Evolutionary conservation across 2,888 invertebrate genomes (phyloP).

Genomic region (Orthosia gothica): DNA sequence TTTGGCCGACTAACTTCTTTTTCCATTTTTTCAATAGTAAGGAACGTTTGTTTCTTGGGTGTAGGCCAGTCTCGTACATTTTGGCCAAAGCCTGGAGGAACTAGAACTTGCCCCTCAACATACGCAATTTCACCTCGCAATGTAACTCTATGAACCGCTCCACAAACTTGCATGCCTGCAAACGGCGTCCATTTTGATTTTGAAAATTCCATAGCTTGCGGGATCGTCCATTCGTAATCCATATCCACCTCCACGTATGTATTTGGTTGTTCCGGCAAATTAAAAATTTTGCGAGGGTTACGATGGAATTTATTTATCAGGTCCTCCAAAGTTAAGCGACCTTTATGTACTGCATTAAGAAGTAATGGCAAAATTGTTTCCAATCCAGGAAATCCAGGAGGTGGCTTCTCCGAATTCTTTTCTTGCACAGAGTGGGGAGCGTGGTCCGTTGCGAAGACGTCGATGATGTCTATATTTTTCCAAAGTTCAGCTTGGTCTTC

Average conservation of each 20-base stretch:
- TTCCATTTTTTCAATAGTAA: conserved; percentile 82
- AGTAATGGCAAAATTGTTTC: conserved; percentile 99
- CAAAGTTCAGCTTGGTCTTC: conserved; percentile 99
- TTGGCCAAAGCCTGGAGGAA: conserved; percentile 97
- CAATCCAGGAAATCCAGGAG: conserved; percentile 99
- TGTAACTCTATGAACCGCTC: conserved; percentile 98
- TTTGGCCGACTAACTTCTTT: conserved; percentile 90
- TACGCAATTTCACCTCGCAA: conserved; percentile 98
- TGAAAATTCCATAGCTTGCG: conserved; percentile 95
- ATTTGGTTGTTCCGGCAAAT: conserved; percentile 98
- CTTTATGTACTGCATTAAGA: conserved; percentile 98
- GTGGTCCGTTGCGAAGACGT: conserved; percentile 99
- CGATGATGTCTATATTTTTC: conserved; percentile 99
- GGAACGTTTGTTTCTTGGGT: conserved; percentile 85
- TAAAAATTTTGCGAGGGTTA: conserved; percentile 98
- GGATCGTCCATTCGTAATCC: conserved; percentile 98
- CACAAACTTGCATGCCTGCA: conserved; percentile 96
- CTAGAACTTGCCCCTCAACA: conserved; percentile 98
- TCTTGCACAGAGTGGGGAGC: conserved; percentile 98
- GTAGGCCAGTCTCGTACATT: conserved; percentile 95
- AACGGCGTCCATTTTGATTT: conserved; percentile 99
- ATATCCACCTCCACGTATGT: conserved; percentile 99
- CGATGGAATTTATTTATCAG: conserved; percentile 97
- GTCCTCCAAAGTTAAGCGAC: conserved; percentile 97
- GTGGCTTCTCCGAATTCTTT: conserved; percentile 95